Base-by-base conservation (phyloP, 2,888 invertebrate species). In the Lepidonotus clava region DNA sequence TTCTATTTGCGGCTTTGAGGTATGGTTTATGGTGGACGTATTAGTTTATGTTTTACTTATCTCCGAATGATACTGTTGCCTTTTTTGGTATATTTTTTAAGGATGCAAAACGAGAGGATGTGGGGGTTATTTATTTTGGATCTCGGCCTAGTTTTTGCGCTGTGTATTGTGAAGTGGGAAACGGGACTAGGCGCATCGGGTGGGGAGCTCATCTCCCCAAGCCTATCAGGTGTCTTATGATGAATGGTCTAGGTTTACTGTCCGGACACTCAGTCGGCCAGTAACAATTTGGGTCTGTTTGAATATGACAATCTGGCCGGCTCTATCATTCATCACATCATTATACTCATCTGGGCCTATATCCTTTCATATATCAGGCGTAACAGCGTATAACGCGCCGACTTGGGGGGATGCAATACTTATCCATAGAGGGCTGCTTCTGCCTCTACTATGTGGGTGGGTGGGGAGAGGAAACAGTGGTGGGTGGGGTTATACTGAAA, bases 221-320 rank as follows among this genome's bases (percentile, higher is more conserved):
- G n/a, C 24, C 80, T 80, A 80, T 80, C 80, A 24, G 51, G 80
- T 80, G 34, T 46, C 80, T 11, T 8, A 14, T 46, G 80, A 80
- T 80, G 46, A 46, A 80, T 80, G 18, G 51, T 51, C 80, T 46
- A 80, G 46, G 24, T 51, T 51, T 80, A 46, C 80, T 51, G 51
- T 41, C 21, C 41, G 80, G 80, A 80, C 80, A 80, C 40, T 80
- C 46, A 21, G 51, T 21, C 28, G 32, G 0, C 46, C 46, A 51
- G 80, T 41, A 80, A 80, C 80, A 80, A 80, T 80, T 80, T 80
- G 46, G 80, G 46, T 18, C 80, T 80, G 80, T 51, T 80, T 71
- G 71, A 71, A 71, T 71, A 71, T 71, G 71, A 34, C 34, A 71
- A 71, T 80, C 80, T 51, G 46, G 1, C 80, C 11, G 41, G 41